Evolutionary conservation across 2,113 vertebrate species (phyloP).

Genomic region (Perccottus glenii): DNA sequence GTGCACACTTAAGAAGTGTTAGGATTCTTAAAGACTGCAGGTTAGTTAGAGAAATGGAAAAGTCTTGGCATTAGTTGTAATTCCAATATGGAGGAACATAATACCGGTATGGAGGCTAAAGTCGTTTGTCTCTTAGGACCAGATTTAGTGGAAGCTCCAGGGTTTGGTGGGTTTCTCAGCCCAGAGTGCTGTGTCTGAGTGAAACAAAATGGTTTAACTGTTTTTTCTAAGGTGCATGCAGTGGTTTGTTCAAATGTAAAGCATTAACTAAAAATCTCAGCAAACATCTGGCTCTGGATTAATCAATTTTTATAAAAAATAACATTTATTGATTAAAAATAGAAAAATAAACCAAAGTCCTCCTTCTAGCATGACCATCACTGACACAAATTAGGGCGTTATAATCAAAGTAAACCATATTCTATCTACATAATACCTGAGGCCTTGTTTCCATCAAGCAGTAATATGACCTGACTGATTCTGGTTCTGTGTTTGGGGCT

Average conservation of each 20-base stretch:
- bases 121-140: slow-evolving; percentile 71
- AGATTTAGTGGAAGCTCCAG: slow-evolving; percentile 78
- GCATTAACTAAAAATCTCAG: too few relatives aligned
- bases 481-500: too few relatives aligned
- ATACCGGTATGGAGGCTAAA: slow-evolving; percentile 82
- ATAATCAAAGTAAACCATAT: too few relatives aligned
- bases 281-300: too few relatives aligned
- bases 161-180: slow-evolving; percentile 71
- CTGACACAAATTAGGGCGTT: too few relatives aligned
- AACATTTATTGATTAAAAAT: too few relatives aligned
- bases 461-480: too few relatives aligned
- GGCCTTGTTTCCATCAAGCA: too few relatives aligned
- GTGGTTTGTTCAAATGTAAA: background rate
- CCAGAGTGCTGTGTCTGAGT: slow-evolving; percentile 78
- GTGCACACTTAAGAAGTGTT: slow-evolving; percentile 32
- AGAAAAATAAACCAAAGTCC: too few relatives aligned
- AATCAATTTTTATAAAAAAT: too few relatives aligned
- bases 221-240: slow-evolving; percentile 18
- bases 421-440: too few relatives aligned
- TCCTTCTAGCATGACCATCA: too few relatives aligned
- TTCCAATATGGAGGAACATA: slow-evolving; percentile 67
- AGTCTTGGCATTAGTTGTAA: slow-evolving; percentile 48
- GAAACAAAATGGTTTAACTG: slow-evolving; percentile 61
- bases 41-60: slow-evolving; percentile 52
- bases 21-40: slow-evolving; percentile 47